A percentile compares a stretch with the other conserved stretches of the same genome.
Conservation (phyloP, 2,797 vertebrate genomes). For the Corythornis leucogaster region DNA sequence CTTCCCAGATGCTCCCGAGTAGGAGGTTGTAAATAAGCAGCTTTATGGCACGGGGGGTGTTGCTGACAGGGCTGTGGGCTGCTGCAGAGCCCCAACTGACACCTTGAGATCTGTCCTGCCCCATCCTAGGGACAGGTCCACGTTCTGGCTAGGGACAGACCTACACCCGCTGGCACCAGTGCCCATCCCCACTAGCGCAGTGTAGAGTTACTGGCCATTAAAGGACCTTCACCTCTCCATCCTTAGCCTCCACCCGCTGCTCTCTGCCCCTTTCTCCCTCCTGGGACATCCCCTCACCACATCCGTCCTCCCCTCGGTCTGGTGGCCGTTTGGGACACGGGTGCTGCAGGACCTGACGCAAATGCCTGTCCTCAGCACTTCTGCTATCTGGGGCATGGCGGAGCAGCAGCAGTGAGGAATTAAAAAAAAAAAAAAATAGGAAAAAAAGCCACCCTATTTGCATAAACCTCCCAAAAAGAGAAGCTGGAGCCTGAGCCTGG, state of each 20-base stretch:
- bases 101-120: background rate
- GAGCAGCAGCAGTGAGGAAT: conserved; percentile 10
- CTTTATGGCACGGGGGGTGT: conserved; percentile 38
- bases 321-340: background rate
- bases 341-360: conserved; percentile 41
- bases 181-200: fast-evolving
- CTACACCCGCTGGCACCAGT: fast-evolving
- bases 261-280: background rate
- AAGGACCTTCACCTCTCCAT: background rate
- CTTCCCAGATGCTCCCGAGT: conserved; percentile 54
- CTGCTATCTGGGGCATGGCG: conserved; percentile 62
- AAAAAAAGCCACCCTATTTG: background rate
- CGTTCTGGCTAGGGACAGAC: background rate
- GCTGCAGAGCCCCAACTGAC: background rate
- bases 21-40: conserved; percentile 45
- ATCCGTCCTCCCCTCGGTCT: background rate
- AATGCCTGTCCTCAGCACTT: conserved; percentile 64
- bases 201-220: background rate
- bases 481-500: background rate
- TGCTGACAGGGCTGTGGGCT: background rate
- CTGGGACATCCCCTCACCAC: fast-evolving
- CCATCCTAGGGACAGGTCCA: background rate
- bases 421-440: background rate
- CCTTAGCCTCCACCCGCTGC: background rate
- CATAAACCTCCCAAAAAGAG: conserved; percentile 50